Evolutionary conservation across 2,888 invertebrate species (phyloP), one percentile per base, ranked within the genome.

Genomic region (Gonocerus acuteangulatus): DNA sequence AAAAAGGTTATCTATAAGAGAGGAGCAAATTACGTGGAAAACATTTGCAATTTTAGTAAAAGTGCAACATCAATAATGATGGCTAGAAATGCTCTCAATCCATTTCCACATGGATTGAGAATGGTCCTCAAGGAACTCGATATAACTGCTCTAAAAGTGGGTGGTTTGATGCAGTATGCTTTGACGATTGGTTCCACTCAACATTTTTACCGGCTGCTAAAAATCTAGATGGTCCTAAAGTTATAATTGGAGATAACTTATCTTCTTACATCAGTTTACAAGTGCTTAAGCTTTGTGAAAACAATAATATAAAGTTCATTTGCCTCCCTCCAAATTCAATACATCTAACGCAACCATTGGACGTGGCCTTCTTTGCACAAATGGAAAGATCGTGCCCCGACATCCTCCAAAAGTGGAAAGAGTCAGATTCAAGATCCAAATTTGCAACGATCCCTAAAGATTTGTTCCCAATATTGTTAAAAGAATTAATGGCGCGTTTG

Each of bases 101-200:
- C n/a, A n/a, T n/a, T n/a, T 63, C 70, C 44, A 70, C 71, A 7
- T 77, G 76, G 76, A 70, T 68, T 4, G 66, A 67, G 65, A 71
- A 71, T 49, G 76, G 75, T 7, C 74, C 74, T 16, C 15, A 49
- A 60, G 67, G 70, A 48, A 44, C 71, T 62, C 49, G 72, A 3
- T 77, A 74, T 65, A 75, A 74, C 65, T 34, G 73, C 1, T 70
- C 72, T 2, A 63, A 64, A 51, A 71, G 70, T 47, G 75, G 74
- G 1, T 74, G 74, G 74, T 71, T 74, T 62, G 73, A 74, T 63
- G 27, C 64, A 1, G 63, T 48, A 2, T 67, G 65, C 7, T 74
- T 73, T 68, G 68, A 71, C 65, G 71, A 73, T 60, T 73, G 70
- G 71, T 68, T 74, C 27, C 27, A n/a, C n/a, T n/a, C n/a, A n/a